A percentile compares a stretch with the other conserved stretches of the same genome.
Conservation (phyloP, 1,140 invertebrate genomes). For the Daktulosphaira vitifoliae region DNA sequence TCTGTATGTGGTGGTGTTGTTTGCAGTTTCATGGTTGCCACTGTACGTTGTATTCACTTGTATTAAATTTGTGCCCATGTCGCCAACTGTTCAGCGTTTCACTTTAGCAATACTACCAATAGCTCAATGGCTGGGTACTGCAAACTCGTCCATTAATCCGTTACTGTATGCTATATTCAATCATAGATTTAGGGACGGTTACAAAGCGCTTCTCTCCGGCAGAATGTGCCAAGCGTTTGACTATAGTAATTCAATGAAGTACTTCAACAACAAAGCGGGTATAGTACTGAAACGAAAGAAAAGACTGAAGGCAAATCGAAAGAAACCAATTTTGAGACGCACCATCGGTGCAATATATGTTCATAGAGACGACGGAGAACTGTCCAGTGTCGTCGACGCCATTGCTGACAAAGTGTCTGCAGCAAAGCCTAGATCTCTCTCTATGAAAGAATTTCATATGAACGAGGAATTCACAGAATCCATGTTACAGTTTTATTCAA, state of each 20-base stretch:
- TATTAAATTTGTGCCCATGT: slow-evolving; percentile 69
- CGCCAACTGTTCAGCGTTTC: slow-evolving; percentile 63
- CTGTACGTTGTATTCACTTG: slow-evolving; percentile 82
- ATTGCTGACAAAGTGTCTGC: background rate
- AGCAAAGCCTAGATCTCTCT: background rate
- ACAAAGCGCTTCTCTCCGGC: slow-evolving; percentile 77
- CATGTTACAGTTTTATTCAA: slow-evolving; percentile 1
- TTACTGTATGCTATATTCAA: slow-evolving; percentile 95
- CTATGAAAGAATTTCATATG: background rate
- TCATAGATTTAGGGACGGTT: slow-evolving; percentile 88
- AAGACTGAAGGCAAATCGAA: background rate
- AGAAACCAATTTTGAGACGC: background rate
- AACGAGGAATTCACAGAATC: background rate
- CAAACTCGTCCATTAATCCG: slow-evolving; percentile 95
- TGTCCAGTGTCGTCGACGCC: background rate
- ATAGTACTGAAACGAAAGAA: background rate
- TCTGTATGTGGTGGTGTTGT: slow-evolving; percentile 88
- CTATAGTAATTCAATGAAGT: slow-evolving; percentile 64
- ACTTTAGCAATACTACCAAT: slow-evolving; percentile 74
- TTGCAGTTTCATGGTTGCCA: slow-evolving; percentile 92
- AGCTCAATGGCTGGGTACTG: slow-evolving; percentile 91
- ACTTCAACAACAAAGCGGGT: background rate
- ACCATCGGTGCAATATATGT: slow-evolving; percentile 18
- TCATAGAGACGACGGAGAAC: background rate
- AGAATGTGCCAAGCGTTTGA: slow-evolving; percentile 68